These are phyloP conservation scores for Hippocampus zosterae DNA, from an alignment of 2,113 vertebrate species.

Conservation along the genomic window DNA sequence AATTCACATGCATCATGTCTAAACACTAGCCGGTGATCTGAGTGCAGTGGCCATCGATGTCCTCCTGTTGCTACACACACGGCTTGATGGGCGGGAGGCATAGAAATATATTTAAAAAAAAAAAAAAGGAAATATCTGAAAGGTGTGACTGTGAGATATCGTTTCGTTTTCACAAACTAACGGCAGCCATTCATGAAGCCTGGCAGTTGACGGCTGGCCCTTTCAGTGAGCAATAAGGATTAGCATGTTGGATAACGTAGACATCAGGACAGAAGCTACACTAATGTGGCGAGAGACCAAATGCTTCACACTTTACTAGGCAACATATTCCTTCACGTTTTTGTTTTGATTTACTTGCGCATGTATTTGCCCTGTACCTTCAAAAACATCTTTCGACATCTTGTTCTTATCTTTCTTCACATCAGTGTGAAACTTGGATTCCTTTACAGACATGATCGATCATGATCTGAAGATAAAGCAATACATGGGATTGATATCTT, in stretches of 20 bases:
- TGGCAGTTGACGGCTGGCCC: slow-evolving; percentile 15
- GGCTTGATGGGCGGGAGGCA: neutral
- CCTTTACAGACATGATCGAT: slow-evolving; percentile 68
- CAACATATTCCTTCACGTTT: slow-evolving; percentile 1
- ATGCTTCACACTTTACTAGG: slow-evolving; percentile 5
- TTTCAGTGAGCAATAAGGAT: slow-evolving; percentile 27
- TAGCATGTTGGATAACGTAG: slow-evolving; percentile 6
- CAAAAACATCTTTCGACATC: slow-evolving; percentile 61
- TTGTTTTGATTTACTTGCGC: neutral
- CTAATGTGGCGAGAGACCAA: slow-evolving; percentile 11
- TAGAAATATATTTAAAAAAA: neutral
- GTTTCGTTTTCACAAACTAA: slow-evolving; percentile 3
- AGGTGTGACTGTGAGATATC: neutral
- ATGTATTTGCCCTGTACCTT: slow-evolving; percentile 47
- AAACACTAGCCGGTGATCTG: neutral
- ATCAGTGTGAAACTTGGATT: slow-evolving; percentile 68
- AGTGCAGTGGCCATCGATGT: neutral
- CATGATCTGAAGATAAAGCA: slow-evolving; percentile 30
- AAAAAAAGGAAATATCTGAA: neutral
- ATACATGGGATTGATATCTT: neutral
- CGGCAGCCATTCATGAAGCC: neutral
- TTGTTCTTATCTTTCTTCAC: slow-evolving; percentile 63
- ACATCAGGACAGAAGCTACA: slow-evolving; percentile 21
- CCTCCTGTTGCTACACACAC: neutral
- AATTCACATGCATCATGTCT: too few relatives aligned